These are phyloP conservation scores for Dasyornis broadbenti DNA, from an alignment of 2,113 vertebrate species.

Conservation along the genomic window DNA sequence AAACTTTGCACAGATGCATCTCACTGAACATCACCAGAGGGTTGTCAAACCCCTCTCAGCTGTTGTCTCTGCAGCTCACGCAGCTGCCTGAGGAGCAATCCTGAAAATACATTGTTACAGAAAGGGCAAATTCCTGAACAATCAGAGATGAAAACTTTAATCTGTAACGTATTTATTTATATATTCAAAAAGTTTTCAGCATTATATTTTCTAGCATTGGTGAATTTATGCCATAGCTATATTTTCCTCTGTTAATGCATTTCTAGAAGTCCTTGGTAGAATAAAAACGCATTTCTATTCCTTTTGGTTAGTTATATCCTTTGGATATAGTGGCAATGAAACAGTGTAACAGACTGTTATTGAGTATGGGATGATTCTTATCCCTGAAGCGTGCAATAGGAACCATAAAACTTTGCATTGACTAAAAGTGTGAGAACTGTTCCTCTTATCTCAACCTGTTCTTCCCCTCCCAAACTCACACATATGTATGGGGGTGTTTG, in stretches of 20 bases:
- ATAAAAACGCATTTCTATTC: background rate
- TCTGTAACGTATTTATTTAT: background rate
- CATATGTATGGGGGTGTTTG: fast-evolving
- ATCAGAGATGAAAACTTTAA: background rate
- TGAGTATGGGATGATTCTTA: background rate
- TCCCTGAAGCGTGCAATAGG: background rate
- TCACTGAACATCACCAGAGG: background rate
- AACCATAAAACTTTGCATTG: background rate
- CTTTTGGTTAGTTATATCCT: background rate
- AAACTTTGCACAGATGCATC: background rate
- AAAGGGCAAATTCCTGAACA: background rate
- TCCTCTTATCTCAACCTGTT: background rate
- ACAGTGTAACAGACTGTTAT: background rate
- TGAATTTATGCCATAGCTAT: background rate
- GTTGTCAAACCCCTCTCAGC: background rate
- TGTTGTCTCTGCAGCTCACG: background rate
- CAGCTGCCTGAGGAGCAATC: background rate
- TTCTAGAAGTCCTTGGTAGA: background rate
- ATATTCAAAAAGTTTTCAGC: background rate
- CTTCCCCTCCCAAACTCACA: background rate
- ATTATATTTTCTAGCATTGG: background rate
- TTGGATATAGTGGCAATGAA: background rate
- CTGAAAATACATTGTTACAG: background rate
- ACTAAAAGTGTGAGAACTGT: background rate
- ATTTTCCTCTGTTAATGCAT: background rate